Base-by-base conservation (phyloP, 2,888 invertebrate genomes). In the Amphiduros pacificus region DNA sequence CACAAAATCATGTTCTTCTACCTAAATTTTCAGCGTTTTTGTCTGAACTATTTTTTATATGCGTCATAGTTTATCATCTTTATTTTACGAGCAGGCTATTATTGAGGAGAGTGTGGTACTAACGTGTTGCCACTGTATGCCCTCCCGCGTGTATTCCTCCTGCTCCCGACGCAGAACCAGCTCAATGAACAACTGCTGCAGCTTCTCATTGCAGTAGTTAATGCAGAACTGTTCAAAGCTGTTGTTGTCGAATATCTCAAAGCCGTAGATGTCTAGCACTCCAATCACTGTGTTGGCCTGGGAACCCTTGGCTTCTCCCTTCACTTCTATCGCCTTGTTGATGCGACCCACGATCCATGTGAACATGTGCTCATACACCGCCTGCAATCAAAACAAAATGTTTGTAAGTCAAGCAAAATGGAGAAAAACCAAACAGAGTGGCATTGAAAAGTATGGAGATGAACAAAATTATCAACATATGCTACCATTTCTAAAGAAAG, bases 181-280 rank as follows among this genome's bases (percentile, higher is more conserved):
- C 83, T 98, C 97, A 77, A 98, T 98, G 81, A 98, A 98, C 36
- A 98, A 85, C 82, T 98, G 98, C 81, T 98, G 98, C 69, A 98
- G 85, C 81, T 98, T 98, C 85, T 98, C 98, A 81, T 98, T 98
- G 80, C 97, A 98, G 84, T 97, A 98, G 85, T 98, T 98, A 78
- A 98, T 98, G 83, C 97, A 98, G 84, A 98, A 94, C 85, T 98
- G 98, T 83, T 98, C 98, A 84, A 98, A 86, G 68, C 85, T 94
- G 84, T 98, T 98, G 29, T 88, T 88, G 73, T 96, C 95, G 83
- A 99, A 96, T 71, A 98, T 95, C 86, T 99, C 98, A 83, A 98
- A 99, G 24, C 98, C 98, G 82, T 98, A 99, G 77, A 99, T 99
- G 79, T 99, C 98, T 55, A 99, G 85, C 4, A 98, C 97, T 11